phyloP scores from a whole-genome alignment of 2,888 invertebrate species.

The Eueremaeus valkanovi region DNA sequence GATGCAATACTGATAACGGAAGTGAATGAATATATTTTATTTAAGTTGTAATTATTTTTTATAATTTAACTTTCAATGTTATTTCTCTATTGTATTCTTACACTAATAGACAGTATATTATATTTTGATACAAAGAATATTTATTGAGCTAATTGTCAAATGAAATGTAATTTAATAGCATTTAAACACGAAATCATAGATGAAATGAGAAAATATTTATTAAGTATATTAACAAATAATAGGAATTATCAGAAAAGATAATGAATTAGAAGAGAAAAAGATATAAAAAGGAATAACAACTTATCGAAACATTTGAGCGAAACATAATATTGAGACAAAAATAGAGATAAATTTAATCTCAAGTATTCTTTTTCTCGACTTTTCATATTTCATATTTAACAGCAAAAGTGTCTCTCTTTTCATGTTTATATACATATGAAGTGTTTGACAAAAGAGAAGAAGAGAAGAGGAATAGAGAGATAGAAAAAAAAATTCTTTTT shows the following conservation, averaged over 20 bases:
- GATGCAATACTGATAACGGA: not conserved
- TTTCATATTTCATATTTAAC: not conserved
- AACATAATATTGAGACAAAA: not conserved
- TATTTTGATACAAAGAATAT: no score
- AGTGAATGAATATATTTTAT: not conserved
- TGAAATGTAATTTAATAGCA: not conserved
- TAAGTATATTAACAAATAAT: not conserved
- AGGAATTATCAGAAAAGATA: not conserved
- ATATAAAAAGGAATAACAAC: not conserved
- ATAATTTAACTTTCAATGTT: no score
- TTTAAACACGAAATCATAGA: not conserved
- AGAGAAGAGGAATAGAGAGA: not conserved
- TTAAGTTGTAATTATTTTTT: no score
- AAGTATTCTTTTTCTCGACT: not conserved
- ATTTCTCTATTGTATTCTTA: no score
- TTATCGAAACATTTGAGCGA: not conserved
- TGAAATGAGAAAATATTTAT: not conserved
- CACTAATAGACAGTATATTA: no score
- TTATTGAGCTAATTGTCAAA: not conserved
- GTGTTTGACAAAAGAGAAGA: constrained; percentile 26
- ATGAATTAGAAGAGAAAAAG: not conserved
- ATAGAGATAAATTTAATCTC: not conserved
- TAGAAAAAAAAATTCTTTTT: not conserved
- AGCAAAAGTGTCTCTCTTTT: not conserved
- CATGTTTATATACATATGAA: constrained; percentile 7